Base-by-base conservation (phyloP, 1,140 invertebrate genomes). In the Bombus fervidus region DNA sequence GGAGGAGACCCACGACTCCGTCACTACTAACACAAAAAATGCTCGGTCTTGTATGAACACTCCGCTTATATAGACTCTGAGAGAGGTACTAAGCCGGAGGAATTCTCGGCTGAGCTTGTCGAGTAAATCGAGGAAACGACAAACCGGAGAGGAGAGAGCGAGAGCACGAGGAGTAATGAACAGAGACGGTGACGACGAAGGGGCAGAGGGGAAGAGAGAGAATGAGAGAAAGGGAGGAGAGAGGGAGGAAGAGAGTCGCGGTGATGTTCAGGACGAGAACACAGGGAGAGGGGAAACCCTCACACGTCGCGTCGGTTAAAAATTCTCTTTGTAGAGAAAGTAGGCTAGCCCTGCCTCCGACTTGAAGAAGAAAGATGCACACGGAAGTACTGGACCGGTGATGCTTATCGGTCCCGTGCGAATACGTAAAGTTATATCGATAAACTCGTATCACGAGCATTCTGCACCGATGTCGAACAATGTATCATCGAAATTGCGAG, bases 31-130 rank as follows among this genome's bases (percentile, higher is more conserved):
- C 91, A 93, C 90, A 94, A 95, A 95, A 95, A 95, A 95, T 95
- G 94, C 89, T 92, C 87, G 85, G 90, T 85, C 87, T 86, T 90
- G 88, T 90, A 87, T 83, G 90, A 91, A 76, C 82, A 83, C 88
- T 91, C 90, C 53, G 91, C 92, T 95, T 95, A 95, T 95, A 95
- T 95, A 95, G 94, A 95, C 93, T 95, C 93, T 82, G 90, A 86
- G 89, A 90, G 86, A 89, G 87, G 89, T 83, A 88, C 89, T 59
- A 62, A 53, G 79, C 62, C 68, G 64, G 62, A 68, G 75, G 79
- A 90, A 83, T 85, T 80, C 86, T 85, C 86, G 64, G 79, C 75
- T 81, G 81, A 86, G 83, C 79, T 85, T 82, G 89, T 86, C 88
- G 91, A 89, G 92, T 91, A 92, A 93, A 93, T 93, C 91, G 91